Evolutionary conservation across 2,888 invertebrate species (phyloP).

Genomic region (Leptura quadrifasciata): DNA sequence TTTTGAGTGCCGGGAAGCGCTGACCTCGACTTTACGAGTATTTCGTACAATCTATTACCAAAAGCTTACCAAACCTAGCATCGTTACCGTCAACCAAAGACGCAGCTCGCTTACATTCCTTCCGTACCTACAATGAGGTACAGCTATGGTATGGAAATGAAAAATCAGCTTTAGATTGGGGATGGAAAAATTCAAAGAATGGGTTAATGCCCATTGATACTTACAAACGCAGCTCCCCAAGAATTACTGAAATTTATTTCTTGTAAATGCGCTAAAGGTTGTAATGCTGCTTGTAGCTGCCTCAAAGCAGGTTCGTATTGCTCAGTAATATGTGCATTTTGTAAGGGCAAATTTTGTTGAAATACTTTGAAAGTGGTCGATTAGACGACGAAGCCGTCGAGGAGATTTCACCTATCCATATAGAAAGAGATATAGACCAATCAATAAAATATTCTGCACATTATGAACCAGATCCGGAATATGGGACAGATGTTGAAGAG

Average conservation of each 20-base stretch:
- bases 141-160: too few species aligned
- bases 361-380: background rate
- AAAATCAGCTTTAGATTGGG: too few species aligned
- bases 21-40: too few species aligned
- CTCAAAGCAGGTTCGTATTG: background rate
- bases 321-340: slow-evolving; percentile 5
- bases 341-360: slow-evolving; percentile 1
- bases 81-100: slow-evolving; percentile 9
- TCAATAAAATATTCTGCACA: background rate
- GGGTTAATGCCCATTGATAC: too few species aligned
- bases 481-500: background rate
- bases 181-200: too few species aligned
- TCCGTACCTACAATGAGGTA: too few species aligned
- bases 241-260: too few species aligned
- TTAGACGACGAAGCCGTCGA: background rate
- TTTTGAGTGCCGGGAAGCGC: too few species aligned
- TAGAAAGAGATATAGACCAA: too few species aligned
- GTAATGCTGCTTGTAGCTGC: slow-evolving; percentile 7
- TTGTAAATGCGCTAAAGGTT: too few species aligned
- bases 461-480: background rate
- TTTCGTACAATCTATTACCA: slow-evolving; percentile 16
- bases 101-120: too few species aligned
- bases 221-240: too few species aligned
- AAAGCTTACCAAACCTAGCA: slow-evolving; percentile 5
- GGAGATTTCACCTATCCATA: background rate